A percentile compares a stretch with the other conserved stretches of the same genome.
phyloP scores from a whole-genome alignment of 1,140 invertebrate genomes.

The Pseudachorutes palmiensis region DNA sequence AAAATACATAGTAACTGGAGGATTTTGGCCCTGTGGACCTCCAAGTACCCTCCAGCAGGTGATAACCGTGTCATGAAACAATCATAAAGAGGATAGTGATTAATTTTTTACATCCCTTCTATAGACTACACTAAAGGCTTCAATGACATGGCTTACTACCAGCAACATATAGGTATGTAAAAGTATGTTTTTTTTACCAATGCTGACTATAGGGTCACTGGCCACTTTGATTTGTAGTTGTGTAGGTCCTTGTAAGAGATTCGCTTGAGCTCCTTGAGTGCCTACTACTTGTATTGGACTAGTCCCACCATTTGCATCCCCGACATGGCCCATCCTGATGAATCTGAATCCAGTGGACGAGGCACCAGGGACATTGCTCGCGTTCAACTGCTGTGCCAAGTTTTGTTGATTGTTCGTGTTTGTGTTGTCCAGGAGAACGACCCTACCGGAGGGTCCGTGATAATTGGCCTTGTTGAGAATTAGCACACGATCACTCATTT shows the following conservation, averaged over 20 bases:
- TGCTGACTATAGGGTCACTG: neutral
- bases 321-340: slow-evolving; percentile 5
- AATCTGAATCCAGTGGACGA: neutral
- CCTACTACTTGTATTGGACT: slow-evolving; percentile 9
- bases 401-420: slow-evolving; percentile 29
- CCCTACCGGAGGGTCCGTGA: slow-evolving; percentile 25
- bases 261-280: neutral
- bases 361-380: neutral
- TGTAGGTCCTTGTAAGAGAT: neutral
- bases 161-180: neutral
- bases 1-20: no score
- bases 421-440: slow-evolving; percentile 35
- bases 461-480: slow-evolving; percentile 36
- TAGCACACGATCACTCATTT: slow-evolving; percentile 33
- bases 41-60: no score
- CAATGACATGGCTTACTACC: no score
- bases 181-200: neutral
- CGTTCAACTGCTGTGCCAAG: neutral
- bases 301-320: neutral
- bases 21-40: no score
- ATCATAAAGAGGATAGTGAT: no score
- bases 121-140: no score
- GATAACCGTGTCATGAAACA: no score
- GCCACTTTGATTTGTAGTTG: neutral
- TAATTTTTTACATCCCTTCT: no score